Evolutionary conservation across 2,888 invertebrate genomes (phyloP).

Genomic region (Dermolepida albohirtum): DNA sequence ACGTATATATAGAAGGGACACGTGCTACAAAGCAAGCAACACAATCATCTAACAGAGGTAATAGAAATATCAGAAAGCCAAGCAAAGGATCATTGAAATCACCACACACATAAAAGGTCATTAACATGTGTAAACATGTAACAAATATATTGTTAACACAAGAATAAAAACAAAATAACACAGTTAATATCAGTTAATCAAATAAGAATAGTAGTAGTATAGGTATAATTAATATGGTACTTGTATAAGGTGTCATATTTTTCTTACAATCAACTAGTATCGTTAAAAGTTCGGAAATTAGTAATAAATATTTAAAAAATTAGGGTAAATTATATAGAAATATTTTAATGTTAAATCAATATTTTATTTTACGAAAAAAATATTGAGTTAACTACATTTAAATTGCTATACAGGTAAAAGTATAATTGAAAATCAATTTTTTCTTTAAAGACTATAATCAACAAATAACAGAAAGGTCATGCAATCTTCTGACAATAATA

Average conservation of each 20-base stretch:
- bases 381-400: no score
- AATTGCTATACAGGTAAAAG: no score
- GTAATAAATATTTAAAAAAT: no score
- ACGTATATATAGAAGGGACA: constrained; percentile 5
- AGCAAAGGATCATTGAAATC: constrained; percentile 55
- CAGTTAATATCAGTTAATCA: constrained; percentile 23
- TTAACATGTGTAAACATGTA: constrained; percentile 55
- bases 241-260: no score
- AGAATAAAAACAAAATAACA: constrained; percentile 39
- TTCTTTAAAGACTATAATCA: constrained; percentile 4
- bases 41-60: constrained; percentile 53
- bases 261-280: no score
- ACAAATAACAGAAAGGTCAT: constrained; percentile 31
- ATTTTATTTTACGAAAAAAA: no score
- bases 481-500: constrained; percentile 19
- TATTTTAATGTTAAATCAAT: no score
- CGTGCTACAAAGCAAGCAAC: constrained; percentile 61
- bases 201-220: constrained; percentile 13
- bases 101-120: constrained; percentile 45
- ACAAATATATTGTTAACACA: constrained; percentile 39
- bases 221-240: background rate
- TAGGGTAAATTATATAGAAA: no score
- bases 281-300: no score
- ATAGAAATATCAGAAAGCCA: constrained; percentile 54
- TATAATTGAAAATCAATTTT: no score